Base-by-base conservation (phyloP, 2,888 invertebrate species). In the Parnassius orleans region DNA sequence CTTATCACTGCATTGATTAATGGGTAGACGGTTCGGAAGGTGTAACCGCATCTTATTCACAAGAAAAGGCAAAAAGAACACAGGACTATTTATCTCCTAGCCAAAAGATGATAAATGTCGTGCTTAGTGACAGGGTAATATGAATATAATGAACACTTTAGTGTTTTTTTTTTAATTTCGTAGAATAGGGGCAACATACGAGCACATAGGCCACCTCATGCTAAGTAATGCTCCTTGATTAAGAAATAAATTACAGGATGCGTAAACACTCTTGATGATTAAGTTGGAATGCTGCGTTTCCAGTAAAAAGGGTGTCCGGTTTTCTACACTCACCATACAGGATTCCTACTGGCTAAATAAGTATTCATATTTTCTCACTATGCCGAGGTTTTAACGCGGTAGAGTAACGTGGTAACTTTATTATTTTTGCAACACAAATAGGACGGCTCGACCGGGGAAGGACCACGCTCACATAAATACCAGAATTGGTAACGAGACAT, bases 1-100 rank as follows among this genome's bases (percentile, higher is more conserved):
- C 55, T 50, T 54, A 61, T 57, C 52, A 15, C 46, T 55, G 19
- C 3, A 24, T 19, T 33, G 53, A 57, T 57, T 44, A 53, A 62
- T 62, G 61, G 53, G 46, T 15, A 53, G 41, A 62, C 42, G 44
- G 47, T 42, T 58, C 33, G 15, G 57, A 14, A 62, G 57, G 53
- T 57, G 53, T 48, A 50, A 58, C 43, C 50, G 57, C 42, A 14
- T 42, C 41, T 53, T 59, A 47, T 46, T 53, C 47, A 59, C 44
- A 57, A 14, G 41, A 53, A 47, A 53, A 47, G 58, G 42, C 43
- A 44, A 44, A 12, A 11, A 50, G 15, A n/a, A 14, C n/a, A 47
- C 52, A 12, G 9, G 53, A 46, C 47, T 11, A 52, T 53, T 47
- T 47, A 41, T 59, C 47, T 53, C 53, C 15, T 2, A 11, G 47